Conservation (phyloP, 2,888 invertebrate species). For the Drosophila pseudotakahashii region DNA sequence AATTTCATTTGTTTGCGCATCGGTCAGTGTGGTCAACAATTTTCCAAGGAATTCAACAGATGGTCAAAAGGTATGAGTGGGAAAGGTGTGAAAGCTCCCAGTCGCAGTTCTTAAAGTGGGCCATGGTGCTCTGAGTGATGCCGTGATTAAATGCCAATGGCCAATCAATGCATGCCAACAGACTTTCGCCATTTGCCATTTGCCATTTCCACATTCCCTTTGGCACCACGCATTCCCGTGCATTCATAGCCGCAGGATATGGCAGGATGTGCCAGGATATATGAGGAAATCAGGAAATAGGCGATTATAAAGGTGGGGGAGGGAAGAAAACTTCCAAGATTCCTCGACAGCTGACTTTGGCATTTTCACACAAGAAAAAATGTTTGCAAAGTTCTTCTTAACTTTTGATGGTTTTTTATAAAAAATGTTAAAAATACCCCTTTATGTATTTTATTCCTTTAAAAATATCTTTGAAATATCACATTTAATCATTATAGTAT, state of each 20-base stretch:
- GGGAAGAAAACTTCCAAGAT: conserved; percentile 54
- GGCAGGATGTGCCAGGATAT: not conserved
- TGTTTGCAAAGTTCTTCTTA: not conserved
- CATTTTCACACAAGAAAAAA: conserved; percentile 44
- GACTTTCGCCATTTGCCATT: not conserved
- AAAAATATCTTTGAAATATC: too few species aligned
- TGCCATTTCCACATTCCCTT: conserved; percentile 14
- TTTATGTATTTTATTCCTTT: too few species aligned
- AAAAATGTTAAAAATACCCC: not conserved
- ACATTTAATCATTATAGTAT: too few species aligned
- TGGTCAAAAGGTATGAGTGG: not conserved
- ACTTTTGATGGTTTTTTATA: not conserved
- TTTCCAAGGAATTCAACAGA: conserved; percentile 1
- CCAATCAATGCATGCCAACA: conserved; percentile 69
- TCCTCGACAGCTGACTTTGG: conserved; percentile 55
- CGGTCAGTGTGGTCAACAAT: not conserved
- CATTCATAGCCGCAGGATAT: conserved; percentile 19
- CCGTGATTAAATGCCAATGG: conserved; percentile 71
- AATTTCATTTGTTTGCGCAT: conserved; percentile 17
- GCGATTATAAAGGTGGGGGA: not conserved
- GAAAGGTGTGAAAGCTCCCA: too few species aligned
- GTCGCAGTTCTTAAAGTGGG: conserved; percentile 36
- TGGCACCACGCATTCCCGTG: conserved; percentile 8
- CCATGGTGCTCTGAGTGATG: conserved; percentile 3
- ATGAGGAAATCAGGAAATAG: not conserved